Evolutionary conservation across 2,797 vertebrate genomes (phyloP).

Genomic region (Silurus aristotelis): DNA sequence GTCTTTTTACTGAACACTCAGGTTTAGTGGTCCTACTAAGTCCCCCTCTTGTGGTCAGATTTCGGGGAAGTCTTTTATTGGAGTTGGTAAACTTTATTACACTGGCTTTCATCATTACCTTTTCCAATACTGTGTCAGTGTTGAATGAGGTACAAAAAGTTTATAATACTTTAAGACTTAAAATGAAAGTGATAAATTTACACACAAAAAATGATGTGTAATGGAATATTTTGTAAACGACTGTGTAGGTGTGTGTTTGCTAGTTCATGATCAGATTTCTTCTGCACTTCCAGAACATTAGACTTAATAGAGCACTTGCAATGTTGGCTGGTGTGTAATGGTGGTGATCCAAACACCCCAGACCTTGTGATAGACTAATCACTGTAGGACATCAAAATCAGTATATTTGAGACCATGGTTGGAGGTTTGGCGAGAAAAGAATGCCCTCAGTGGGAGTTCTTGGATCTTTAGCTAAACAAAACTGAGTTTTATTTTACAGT

Average conservation of each 20-base stretch:
- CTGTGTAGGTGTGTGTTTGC: background rate
- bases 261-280: background rate
- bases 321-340: constrained; percentile 48
- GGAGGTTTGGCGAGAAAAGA: constrained; percentile 3
- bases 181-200: background rate
- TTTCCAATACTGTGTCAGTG: background rate
- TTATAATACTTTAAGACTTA: background rate
- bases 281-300: background rate
- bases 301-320: constrained; percentile 52
- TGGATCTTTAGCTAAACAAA: constrained; percentile 7
- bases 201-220: background rate
- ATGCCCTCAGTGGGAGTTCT: constrained; percentile 6
- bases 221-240: background rate
- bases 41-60: constrained; percentile 13
- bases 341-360: constrained; percentile 50
- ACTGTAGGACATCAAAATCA: background rate
- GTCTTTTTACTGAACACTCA: background rate
- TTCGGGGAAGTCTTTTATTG: background rate
- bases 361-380: constrained; percentile 23
- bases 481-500: constrained; percentile 24
- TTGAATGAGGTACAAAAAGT: background rate
- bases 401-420: background rate
- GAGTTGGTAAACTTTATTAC: background rate
- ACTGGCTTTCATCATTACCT: background rate
- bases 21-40: background rate